Conservation (phyloP, 1,140 invertebrate species). For the Eupeodes corollae region DNA sequence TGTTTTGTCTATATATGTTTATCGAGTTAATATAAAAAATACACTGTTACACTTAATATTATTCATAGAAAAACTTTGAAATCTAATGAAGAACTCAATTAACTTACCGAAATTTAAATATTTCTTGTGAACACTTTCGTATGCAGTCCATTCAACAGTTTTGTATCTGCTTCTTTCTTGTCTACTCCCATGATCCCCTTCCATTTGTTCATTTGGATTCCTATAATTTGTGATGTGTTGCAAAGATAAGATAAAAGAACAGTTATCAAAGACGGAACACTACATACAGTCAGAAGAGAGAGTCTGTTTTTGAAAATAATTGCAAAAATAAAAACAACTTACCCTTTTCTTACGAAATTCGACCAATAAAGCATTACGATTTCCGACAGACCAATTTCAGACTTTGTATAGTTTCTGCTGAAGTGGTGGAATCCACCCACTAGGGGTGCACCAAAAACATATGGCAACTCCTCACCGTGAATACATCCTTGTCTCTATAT, state of each 20-base stretch:
- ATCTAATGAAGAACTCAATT: neutral
- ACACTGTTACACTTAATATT: no score
- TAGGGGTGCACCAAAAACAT: constrained; percentile 72
- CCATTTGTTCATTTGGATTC: constrained; percentile 77
- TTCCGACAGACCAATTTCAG: constrained; percentile 79
- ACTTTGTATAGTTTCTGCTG: constrained; percentile 77
- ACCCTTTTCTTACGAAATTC: constrained; percentile 98
- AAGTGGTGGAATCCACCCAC: constrained; percentile 75
- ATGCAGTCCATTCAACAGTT: constrained; percentile 82
- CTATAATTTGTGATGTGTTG: constrained; percentile 39
- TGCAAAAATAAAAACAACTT: constrained; percentile 26
- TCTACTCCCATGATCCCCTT: constrained; percentile 50
- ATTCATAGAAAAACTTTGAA: no score
- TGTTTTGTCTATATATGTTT: no score
- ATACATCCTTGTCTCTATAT: constrained; percentile 71
- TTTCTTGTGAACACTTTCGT: constrained; percentile 83
- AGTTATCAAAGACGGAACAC: no score
- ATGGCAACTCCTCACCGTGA: constrained; percentile 86
- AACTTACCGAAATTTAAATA: constrained; percentile 75
- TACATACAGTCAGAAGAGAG: neutral
- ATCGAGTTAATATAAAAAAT: no score
- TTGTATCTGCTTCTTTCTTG: constrained; percentile 66
- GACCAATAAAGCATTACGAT: constrained; percentile 88
- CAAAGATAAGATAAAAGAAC: no score
- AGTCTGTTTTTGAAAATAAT: neutral